Evolutionary conservation across 2,888 invertebrate genomes (phyloP), one percentile per base, ranked within the genome.

Genomic region (Hemicrepidius hirtus): DNA sequence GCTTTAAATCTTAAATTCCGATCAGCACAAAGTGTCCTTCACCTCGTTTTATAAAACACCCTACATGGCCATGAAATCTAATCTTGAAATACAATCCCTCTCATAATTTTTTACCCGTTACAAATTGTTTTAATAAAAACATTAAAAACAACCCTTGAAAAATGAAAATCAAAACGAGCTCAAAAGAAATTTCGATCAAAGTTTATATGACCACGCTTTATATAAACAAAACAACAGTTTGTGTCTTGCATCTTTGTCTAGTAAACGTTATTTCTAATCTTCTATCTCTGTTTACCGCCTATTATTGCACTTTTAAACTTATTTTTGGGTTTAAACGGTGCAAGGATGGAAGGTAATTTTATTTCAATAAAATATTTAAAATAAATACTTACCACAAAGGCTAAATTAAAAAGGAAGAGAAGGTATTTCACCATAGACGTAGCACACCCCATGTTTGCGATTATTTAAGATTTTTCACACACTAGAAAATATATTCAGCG

Each of bases 351-450:
- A n/a, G 32, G 32, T 9, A 9, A 7, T 32, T 32, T 9, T 9
- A 5, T 5, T 32, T 32, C 9, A 1, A n/a, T 40, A 40, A 5
- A 9, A 44, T 16, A 13, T 44, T 18, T 18, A 44, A 55, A 5
- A 13, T n/a, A 59, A 24, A 60, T 63, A 93, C 94, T 93, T 87
- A 94, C 94, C 89, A 92, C 92, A 83, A 93, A 93, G 74, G 94
- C 80, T 80, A 94, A 84, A 77, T 86, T 86, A 74, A 85, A 84
- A 40, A 86, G 66, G 74, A 86, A 86, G 60, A 86, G 83, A 49
- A 86, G 74, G 73, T 85, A 86, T 79, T 86, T 86, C 57, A 85
- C 85, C 35, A 85, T 71, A 63, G 84, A 83, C n/a, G 84, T 85
- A 6, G 84, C 84, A 81, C 85, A 86, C 63, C 86, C 86, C 86